Conservation (phyloP, 2,888 invertebrate genomes). For the Lasioglossum malachurum region DNA sequence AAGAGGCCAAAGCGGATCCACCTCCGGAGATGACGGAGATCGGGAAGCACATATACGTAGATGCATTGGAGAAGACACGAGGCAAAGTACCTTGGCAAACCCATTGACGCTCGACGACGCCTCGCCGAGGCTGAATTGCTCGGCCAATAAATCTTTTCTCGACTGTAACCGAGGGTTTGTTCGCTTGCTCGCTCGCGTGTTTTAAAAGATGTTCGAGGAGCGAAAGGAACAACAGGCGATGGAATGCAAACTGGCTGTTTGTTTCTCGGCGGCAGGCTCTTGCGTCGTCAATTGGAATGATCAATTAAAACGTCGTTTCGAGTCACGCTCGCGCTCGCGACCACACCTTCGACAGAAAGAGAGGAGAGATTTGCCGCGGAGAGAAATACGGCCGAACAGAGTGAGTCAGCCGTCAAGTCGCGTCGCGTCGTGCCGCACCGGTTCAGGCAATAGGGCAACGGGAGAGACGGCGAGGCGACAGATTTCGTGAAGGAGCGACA, state of each 20-base stretch:
- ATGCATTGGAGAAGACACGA: background rate
- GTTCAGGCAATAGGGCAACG: background rate
- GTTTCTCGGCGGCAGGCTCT: constrained; percentile 36
- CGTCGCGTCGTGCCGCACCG: background rate
- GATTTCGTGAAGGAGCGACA: constrained; percentile 24
- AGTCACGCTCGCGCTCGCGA: constrained; percentile 13
- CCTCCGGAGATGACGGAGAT: background rate
- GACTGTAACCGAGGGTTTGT: background rate
- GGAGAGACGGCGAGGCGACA: constrained; percentile 10
- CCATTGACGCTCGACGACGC: background rate
- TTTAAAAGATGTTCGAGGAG: background rate
- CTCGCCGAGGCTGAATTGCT: background rate
- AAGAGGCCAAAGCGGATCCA: constrained; percentile 8
- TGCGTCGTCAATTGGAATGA: constrained; percentile 61
- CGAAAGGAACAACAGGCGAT: background rate
- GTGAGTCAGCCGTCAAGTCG: constrained; percentile 29
- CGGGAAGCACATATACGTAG: background rate
- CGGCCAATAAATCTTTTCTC: background rate
- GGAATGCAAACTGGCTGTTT: constrained; percentile 35
- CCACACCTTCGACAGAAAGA: background rate
- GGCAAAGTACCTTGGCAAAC: constrained; percentile 9
- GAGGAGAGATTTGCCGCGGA: constrained; percentile 3
- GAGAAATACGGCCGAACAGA: constrained; percentile 14
- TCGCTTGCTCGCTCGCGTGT: background rate
- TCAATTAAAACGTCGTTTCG: constrained; percentile 62